Base-by-base conservation (phyloP, 2,888 invertebrate species). In the Tenodera sinensis region DNA sequence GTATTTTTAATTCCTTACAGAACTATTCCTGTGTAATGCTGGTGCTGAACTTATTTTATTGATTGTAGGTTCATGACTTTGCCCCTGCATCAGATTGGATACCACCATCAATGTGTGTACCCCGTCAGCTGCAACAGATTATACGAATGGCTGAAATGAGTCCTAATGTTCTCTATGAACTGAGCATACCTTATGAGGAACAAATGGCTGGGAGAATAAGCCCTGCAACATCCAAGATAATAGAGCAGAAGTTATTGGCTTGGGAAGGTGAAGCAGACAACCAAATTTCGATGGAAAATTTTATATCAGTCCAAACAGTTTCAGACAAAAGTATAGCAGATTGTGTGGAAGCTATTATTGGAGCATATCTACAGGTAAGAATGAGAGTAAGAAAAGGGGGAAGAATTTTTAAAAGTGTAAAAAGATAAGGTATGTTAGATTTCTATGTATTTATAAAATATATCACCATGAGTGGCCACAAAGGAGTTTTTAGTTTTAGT, bases 271-370 rank as follows among this genome's bases (percentile, higher is more conserved):
- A 93, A 83, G 0, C 93, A 93, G 28, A 85, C 91, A 1, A 93
- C 93, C 0, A 89, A 8, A 89, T 91, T 4, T 91, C 91, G 25
- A 94, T 93, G 92, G 94, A 93, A 91, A 93, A 92, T 88, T 95
- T 93, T 92, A 92, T 95, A 30, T 93, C 93, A 20, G 91, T 93
- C 54, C 95, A 95, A 91, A 93, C 93, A 25, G 92, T 96, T 25
- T 91, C 94, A 0, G 95, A 96, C 92, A 96, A 98, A 95, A 93
- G 94, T 87, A 93, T 97, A 7, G 97, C 98, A 0, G 98, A 99
- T 93, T 95, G 95, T 90, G 96, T 98, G 2, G 98, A 99, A 93
- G 97, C 98, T 0, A 93, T 99, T 4, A 96, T 98, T 88, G 98
- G 98, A 0, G 95, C 95, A 4, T 97, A 97, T 92, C 94, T 90